Evolutionary conservation across 2,888 invertebrate species (phyloP).

Genomic region (Pogonocherus hispidulus): DNA sequence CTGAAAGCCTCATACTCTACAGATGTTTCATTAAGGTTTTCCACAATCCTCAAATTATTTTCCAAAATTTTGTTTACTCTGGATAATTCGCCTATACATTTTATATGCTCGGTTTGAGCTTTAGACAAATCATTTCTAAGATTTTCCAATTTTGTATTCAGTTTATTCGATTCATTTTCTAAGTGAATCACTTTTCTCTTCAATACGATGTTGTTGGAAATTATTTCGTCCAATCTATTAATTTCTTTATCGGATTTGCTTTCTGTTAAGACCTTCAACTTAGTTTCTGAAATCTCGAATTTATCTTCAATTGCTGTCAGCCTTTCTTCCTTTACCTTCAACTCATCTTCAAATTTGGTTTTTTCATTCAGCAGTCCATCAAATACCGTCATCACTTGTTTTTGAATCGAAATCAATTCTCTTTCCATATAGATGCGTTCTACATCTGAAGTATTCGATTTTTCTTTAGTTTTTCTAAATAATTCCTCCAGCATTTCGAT

Average conservation of each 20-base stretch:
- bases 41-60: slow-evolving; percentile 69
- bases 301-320: slow-evolving; percentile 41
- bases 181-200: slow-evolving; percentile 62
- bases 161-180: slow-evolving; percentile 58
- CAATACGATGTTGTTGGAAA: slow-evolving; percentile 57
- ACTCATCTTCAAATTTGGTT: slow-evolving; percentile 36
- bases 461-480: slow-evolving; percentile 11
- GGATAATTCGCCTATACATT: slow-evolving; percentile 70
- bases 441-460: background rate
- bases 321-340: slow-evolving; percentile 7
- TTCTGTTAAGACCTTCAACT: slow-evolving; percentile 46
- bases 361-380: slow-evolving; percentile 17
- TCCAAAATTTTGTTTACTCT: slow-evolving; percentile 68
- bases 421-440: slow-evolving; percentile 2
- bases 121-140: slow-evolving; percentile 68
- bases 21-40: slow-evolving; percentile 68
- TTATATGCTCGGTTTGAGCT: slow-evolving; percentile 49
- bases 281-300: slow-evolving; percentile 46
- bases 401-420: slow-evolving; percentile 16
- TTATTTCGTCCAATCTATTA: slow-evolving; percentile 54
- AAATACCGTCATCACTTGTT: slow-evolving; percentile 27
- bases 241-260: slow-evolving; percentile 44
- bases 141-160: slow-evolving; percentile 52
- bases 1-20: slow-evolving; percentile 70
- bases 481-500: slow-evolving; percentile 15